Evolutionary conservation across 2,797 vertebrate species (phyloP), one percentile per base, ranked within the genome.

Genomic region (Darevskia mixta): DNA sequence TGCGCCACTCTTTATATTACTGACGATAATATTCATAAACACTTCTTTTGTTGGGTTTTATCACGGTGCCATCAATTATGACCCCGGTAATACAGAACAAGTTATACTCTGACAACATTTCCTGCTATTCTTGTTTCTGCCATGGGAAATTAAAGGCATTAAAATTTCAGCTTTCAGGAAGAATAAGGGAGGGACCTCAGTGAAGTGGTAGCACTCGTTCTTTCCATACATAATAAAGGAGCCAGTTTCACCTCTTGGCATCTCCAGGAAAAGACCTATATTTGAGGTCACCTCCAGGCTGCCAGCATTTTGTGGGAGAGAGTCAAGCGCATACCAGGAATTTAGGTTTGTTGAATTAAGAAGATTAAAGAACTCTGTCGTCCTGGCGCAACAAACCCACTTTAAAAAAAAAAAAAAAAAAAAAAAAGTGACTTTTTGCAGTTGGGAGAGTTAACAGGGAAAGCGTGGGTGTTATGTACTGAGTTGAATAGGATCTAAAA

Each of bases 61-160:
- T 80, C 49, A 29, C 6, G 35, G 25, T 76, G 0, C 79, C 4
- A n/a, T 18, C 80, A 20, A 27, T 38, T 41, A 64, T 55, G 35
- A 32, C n/a, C 18, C 0, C 8, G 7, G 72, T 10, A 32, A n/a
- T 32, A 10, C 3, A 7, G 88, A 85, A 87, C 25, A 6, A 71
- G 78, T 1, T 41, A 29, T 0, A 29, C 66, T n/a, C 0, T 32
- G 4, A 67, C 76, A 7, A 11, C 0, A 3, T 75, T 91, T 94
- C 95, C 94, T 82, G 66, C 83, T 87, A 67, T 89, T 92, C 92
- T 92, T 86, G 17, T 64, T 64, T 64, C 61, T n/a, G 23, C 75
- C 45, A 1, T 4, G 71, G 69, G 88, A 84, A 66, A 45, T 76
- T 73, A 78, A 73, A 10, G 1, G 3, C 25, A 81, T 32, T 83